Base-by-base conservation (phyloP, 2,888 invertebrate species). In the Malacosoma neustria region DNA sequence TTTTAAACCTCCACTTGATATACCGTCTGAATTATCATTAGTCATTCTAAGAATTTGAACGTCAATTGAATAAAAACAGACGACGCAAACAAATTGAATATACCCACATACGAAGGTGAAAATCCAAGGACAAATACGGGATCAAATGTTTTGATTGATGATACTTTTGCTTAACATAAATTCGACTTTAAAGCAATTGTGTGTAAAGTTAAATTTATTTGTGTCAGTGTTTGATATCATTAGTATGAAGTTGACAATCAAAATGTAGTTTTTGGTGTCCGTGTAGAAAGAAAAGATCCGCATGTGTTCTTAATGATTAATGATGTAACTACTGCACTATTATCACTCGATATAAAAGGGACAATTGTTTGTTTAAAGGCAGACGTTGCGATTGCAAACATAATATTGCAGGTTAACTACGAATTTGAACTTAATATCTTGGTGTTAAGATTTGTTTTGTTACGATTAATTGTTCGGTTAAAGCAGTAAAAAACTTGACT, bases 31-130 rank as follows among this genome's bases (percentile, higher is more conserved):
- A 71, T 43, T 40, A 73, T 74, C 84, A 84, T 84, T 76, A 76
- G 61, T 85, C 76, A 79, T 57, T 51, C 55, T 48, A 59, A 63
- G 70, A 72, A 74, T 73, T 77, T 74, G 63, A 63, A 64, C 80
- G 76, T 80, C 84, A 73, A 82, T 80, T 82, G 72, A 68, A 82
- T 77, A 84, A 84, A 82, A 82, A 85, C 84, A 85, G 70, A 61
- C 60, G 73, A 70, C 68, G 61, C 60, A 75, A 79, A 84, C 84
- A 81, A 85, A 85, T 85, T 82, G 75, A 68, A 72, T 75, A 77
- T 80, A 79, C 82, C 82, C 84, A 80, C 82, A 82, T 71, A 59
- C 61, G 69, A 72, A 82, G 79, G 85, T 81, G 85, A 84, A 84
- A 84, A 85, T 82, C 74, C 72, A 65, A 73, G 70, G 67, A 72